Conservation (phyloP, 1,140 invertebrate species). For the Uloborus diversus region DNA sequence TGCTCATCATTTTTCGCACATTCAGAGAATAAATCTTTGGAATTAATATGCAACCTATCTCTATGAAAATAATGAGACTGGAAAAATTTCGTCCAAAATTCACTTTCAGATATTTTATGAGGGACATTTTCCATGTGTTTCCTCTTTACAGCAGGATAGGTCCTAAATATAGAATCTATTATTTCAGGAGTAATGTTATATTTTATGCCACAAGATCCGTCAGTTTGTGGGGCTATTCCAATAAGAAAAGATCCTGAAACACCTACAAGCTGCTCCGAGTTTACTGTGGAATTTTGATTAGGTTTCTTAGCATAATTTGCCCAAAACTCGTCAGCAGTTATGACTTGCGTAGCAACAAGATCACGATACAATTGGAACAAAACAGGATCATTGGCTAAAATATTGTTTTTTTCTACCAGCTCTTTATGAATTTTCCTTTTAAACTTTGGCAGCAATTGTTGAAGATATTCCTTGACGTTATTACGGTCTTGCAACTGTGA, state of each 20-base stretch:
- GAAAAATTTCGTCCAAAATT: constrained; percentile 99
- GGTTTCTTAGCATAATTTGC: constrained; percentile 75
- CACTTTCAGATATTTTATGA: constrained; percentile 90
- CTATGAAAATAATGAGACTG: constrained; percentile 99
- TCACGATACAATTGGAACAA: constrained; percentile 74
- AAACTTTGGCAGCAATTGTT: constrained; percentile 93
- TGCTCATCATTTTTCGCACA: constrained; percentile 96
- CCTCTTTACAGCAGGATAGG: constrained; percentile 97
- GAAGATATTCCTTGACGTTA: constrained; percentile 90
- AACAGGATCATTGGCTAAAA: constrained; percentile 70
- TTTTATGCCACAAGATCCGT: constrained; percentile 95
- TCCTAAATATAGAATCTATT: constrained; percentile 98
- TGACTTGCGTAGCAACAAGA: constrained; percentile 91
- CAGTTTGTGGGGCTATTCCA: constrained; percentile 95
- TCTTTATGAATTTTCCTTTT: constrained; percentile 93
- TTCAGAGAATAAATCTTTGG: constrained; percentile 89
- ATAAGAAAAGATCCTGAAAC: constrained; percentile 68
- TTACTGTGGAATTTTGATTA: constrained; percentile 13
- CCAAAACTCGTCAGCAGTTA: constrained; percentile 97
- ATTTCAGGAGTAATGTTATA: constrained; percentile 98
- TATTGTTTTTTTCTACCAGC: constrained; percentile 69
- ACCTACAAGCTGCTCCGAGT: constrained; percentile 60
- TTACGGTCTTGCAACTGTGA: constrained; percentile 90
- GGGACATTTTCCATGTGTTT: constrained; percentile 98
- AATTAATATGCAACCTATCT: constrained; percentile 87